Evolutionary conservation across 2,888 invertebrate genomes (phyloP).

Genomic region (Erebia palarica): DNA sequence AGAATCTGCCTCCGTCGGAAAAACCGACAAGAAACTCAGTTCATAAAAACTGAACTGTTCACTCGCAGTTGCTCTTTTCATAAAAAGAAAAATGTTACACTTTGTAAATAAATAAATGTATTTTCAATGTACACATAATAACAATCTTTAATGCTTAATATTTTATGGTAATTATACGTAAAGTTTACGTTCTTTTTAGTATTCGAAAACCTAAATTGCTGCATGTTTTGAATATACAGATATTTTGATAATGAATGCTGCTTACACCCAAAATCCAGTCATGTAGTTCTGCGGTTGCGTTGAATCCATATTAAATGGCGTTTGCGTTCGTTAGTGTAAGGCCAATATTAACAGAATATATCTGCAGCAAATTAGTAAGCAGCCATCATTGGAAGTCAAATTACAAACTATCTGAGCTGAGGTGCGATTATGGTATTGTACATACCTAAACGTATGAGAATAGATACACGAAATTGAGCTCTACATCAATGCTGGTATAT

Average conservation of each 20-base stretch:
- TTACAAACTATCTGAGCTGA: too few relatives aligned
- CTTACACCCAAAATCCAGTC: slow-evolving; percentile 45
- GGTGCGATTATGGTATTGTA: too few relatives aligned
- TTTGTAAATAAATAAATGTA: too few relatives aligned
- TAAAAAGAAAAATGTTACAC: too few relatives aligned
- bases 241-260: slow-evolving; percentile 32
- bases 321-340: slow-evolving; percentile 58
- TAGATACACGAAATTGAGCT: too few relatives aligned
- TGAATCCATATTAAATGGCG: slow-evolving; percentile 58
- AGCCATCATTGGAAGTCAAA: too few relatives aligned
- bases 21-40: too few relatives aligned
- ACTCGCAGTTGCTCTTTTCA: too few relatives aligned
- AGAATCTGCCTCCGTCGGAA: too few relatives aligned
- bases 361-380: not conserved
- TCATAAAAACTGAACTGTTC: too few relatives aligned
- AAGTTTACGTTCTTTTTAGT: not conserved
- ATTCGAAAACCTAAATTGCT: not conserved
- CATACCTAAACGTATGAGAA: too few relatives aligned
- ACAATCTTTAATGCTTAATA: not conserved
- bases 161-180: not conserved
- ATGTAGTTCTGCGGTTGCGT: slow-evolving; percentile 52
- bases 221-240: not conserved
- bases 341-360: not conserved
- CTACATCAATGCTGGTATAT: too few relatives aligned
- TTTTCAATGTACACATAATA: not conserved